Evolutionary conservation across 92 coral and sea anemone genomes (phyloP).

Genomic region (Zoanthus sansibaricus): DNA sequence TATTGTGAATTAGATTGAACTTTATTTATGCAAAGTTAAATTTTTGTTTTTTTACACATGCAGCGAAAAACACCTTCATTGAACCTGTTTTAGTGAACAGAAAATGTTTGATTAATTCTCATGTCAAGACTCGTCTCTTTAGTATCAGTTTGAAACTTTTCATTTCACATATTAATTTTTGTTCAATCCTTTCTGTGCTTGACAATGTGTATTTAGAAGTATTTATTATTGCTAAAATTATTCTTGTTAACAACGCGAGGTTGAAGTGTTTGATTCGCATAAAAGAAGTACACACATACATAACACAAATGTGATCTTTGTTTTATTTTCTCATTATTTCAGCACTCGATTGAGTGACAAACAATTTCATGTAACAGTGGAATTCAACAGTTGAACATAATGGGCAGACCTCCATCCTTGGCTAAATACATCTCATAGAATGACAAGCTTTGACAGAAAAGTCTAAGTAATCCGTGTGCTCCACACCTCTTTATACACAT

Average conservation of each 20-base stretch:
- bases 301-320: conserved; percentile 25
- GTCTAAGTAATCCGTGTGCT: conserved; percentile 12
- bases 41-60: conserved; percentile 5
- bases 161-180: neutral
- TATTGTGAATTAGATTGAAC: conserved; percentile 20
- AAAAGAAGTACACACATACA: conserved; percentile 1
- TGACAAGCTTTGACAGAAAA: conserved; percentile 19
- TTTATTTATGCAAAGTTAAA: conserved; percentile 41
- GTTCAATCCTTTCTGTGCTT: conserved; percentile 2
- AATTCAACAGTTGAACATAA: neutral
- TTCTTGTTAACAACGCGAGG: conserved; percentile 42
- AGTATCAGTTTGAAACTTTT: neutral
- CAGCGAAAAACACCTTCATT: neutral
- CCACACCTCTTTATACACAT: conserved; percentile 15
- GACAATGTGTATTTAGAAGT: conserved; percentile 17
- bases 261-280: conserved; percentile 33
- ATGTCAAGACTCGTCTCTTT: neutral
- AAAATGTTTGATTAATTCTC: conserved; percentile 16
- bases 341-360: conserved; percentile 23
- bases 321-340: conserved; percentile 26
- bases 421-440: conserved; percentile 11
- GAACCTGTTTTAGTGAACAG: neutral
- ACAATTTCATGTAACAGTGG: neutral
- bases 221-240: conserved; percentile 8
- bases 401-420: conserved; percentile 7